Percentiles rank a stretch among this genome's conserved stretches.
These are phyloP conservation scores for Quadroppia sp. DNA, from an alignment of 2,888 invertebrate genomes.

Conservation along the genomic window DNA sequence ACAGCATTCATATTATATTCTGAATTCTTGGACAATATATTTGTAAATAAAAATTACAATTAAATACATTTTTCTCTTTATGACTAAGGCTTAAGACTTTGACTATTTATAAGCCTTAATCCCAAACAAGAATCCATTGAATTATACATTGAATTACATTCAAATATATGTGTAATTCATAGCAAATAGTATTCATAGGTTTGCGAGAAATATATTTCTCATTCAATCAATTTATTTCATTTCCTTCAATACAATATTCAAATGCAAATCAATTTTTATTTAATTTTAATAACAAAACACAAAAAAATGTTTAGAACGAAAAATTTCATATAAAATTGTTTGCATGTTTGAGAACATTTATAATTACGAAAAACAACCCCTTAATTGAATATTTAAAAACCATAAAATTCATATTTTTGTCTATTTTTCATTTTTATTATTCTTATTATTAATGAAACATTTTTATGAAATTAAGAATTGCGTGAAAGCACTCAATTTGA, in stretches of 20 bases:
- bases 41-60: slow-evolving; percentile 27
- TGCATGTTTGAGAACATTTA: no score
- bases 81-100: neutral
- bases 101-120: neutral
- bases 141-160: slow-evolving; percentile 6
- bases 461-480: neutral
- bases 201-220: no score
- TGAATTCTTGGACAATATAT: neutral
- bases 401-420: no score
- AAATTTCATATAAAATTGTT: no score
- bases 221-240: no score
- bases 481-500: neutral
- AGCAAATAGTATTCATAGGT: neutral
- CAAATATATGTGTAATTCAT: slow-evolving; percentile 13
- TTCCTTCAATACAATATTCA: no score
- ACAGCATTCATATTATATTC: neutral
- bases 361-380: no score
- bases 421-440: neutral
- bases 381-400: no score
- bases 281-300: neutral
- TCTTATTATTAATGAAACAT: neutral
- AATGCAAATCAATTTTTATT: no score
- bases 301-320: neutral
- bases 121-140: neutral
- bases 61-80: neutral